Evolutionary conservation across 2,888 invertebrate genomes (phyloP).

Genomic region (Taenaris catops): DNA sequence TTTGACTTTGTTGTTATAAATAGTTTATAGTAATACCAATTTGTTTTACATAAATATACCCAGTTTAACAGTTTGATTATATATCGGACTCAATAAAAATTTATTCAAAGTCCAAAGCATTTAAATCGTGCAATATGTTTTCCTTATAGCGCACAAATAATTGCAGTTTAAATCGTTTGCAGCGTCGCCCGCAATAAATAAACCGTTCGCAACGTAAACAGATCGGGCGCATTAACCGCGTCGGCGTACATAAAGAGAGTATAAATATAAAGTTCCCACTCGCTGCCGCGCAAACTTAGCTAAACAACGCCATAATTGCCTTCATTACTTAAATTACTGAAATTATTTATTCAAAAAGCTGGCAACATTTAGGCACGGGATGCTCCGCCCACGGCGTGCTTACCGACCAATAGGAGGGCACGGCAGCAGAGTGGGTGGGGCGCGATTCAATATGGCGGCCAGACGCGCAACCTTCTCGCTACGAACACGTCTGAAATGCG

Average conservation of each 20-base stretch:
- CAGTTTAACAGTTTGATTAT: too few species aligned
- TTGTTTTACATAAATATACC: too few species aligned
- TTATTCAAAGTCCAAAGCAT: conserved; percentile 32
- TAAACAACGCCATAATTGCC: conserved; percentile 81
- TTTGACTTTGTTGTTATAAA: too few species aligned
- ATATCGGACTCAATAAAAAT: conserved; percentile 18
- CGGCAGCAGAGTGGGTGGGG: conserved; percentile 48
- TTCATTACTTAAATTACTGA: conserved; percentile 81
- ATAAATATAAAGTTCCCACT: conserved; percentile 79
- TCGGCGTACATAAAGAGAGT: conserved; percentile 79
- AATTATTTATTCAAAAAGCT: conserved; percentile 81
- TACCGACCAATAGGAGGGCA: conserved; percentile 47
- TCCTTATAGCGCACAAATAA: conserved; percentile 66
- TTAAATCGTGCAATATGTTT: conserved; percentile 66
- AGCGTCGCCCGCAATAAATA: conserved; percentile 73
- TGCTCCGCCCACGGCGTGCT: conserved; percentile 43
- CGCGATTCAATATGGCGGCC: conserved; percentile 70
- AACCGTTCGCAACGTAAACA: conserved; percentile 71
- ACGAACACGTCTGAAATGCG: conserved; percentile 28
- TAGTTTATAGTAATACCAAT: too few species aligned
- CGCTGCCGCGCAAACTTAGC: conserved; percentile 78
- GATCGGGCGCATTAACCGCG: conserved; percentile 78
- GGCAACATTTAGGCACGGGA: conserved; percentile 69
- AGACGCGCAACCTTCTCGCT: conserved; percentile 32
- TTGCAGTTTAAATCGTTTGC: conserved; percentile 77